A percentile compares a stretch with the other conserved stretches of the same genome.
Evolutionary conservation across 2,113 vertebrate species (phyloP).

Genomic region (Trochalopteron elliotii): DNA sequence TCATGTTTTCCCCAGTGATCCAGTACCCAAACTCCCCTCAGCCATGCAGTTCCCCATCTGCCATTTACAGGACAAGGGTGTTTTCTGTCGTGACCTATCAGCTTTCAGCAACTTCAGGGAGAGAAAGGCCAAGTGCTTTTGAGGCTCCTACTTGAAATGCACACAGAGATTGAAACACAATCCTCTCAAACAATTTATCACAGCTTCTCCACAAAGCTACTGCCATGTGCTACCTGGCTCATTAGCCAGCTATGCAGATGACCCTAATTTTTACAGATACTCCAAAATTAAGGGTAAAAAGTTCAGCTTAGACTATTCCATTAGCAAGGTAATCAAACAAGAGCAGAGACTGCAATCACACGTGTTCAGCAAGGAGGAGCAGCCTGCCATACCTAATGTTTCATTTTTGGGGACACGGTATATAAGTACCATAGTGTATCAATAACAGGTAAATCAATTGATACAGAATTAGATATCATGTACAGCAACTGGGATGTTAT

Average conservation of each 20-base stretch:
- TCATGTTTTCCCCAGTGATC: not conserved
- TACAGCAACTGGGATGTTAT: conserved; percentile 46
- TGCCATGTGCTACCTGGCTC: not conserved
- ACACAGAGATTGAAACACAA: not conserved
- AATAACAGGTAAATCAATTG: conserved; percentile 56
- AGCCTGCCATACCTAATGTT: not conserved
- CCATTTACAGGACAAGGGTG: not conserved
- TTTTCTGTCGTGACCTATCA: not conserved
- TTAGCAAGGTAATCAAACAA: not conserved
- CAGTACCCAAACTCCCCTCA: not conserved
- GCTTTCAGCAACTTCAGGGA: not conserved
- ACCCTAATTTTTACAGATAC: not conserved
- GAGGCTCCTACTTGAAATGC: not conserved
- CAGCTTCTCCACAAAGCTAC: not conserved
- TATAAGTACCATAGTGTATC: not conserved
- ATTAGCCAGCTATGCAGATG: not conserved
- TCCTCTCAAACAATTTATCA: not conserved
- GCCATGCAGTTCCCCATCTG: not conserved
- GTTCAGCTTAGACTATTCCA: not conserved
- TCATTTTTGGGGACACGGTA: not conserved
- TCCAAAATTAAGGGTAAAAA: not conserved
- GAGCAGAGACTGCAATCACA: not conserved
- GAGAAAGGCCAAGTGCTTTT: not conserved
- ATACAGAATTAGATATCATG: conserved; percentile 60
- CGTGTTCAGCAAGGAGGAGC: not conserved